Base-by-base conservation (phyloP, 2,113 vertebrate species). In the Mus pahari region DNA sequence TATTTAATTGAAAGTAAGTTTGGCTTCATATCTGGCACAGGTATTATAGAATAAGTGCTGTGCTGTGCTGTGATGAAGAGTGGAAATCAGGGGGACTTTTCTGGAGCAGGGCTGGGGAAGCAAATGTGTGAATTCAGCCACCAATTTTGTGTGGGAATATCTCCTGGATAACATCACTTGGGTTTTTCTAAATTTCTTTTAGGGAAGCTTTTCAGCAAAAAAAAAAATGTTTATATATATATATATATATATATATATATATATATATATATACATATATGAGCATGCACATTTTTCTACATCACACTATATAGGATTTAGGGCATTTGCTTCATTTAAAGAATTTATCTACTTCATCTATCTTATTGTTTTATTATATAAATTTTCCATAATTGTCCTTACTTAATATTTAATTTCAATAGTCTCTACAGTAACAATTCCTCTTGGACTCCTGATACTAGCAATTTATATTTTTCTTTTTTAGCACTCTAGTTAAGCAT, bases 41-140 rank as follows among this genome's bases (percentile, higher is more conserved):
- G 26, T 5, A 64, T 5, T 53, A 66, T 14, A 31, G 20, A 86
- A 9, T n/a, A 64, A 31, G 24, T 58, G 64, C 45, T 42, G 0
- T 81, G 64, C 45, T 42, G 0, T 81, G 17, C 64, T 79, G 5
- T 71, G 8, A 17, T 42, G 7, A 73, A 36, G 16, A 64, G 0
- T 73, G 7, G 11, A 50, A 31, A 79, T 5, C 26, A 64, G 16
- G 16, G 55, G 20, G 39, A 53, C 22, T 81, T 66, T 55, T n/a
- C 0, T 7, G 86, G 53, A 0, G 17, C 3, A 1, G 20, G 64
- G 0, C 16, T 8, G 2, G 20, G n/a, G 73, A 9, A 24, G 70
- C 70, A 73, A n/a, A 75, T 75, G 20, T 24, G 12, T 20, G 26
- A 75, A 75, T 22, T 4, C 20, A 6, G 8, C 19, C 36, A 71